Conservation (phyloP, 2,113 vertebrate species). For the Zosterops lateralis region DNA sequence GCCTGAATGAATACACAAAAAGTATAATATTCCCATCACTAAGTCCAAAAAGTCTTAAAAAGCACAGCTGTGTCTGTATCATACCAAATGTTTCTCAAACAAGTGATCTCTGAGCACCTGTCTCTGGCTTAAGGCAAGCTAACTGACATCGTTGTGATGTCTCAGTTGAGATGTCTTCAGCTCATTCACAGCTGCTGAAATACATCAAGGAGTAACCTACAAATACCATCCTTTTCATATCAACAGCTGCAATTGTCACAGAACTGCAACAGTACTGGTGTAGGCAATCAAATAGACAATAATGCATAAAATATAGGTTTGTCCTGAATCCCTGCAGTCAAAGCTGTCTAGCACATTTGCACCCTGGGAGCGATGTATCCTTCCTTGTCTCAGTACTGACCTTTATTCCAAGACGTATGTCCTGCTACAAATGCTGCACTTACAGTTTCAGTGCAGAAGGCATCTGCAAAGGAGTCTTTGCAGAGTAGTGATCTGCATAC, state of each 20-base stretch:
- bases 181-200: constrained; percentile 41
- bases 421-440: background rate
- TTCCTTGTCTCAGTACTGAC: background rate
- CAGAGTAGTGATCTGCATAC: background rate
- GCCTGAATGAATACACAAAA: background rate
- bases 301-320: background rate
- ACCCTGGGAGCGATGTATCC: background rate
- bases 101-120: constrained; percentile 10
- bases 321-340: background rate
- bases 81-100: background rate
- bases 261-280: background rate
- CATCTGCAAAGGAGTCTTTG: background rate
- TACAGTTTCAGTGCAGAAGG: background rate
- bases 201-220: background rate
- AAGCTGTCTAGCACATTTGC: background rate
- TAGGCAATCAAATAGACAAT: background rate
- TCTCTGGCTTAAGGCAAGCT: background rate
- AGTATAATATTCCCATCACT: background rate
- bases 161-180: background rate
- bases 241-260: background rate
- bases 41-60: background rate
- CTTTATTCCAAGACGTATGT: fast-evolving
- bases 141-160: background rate
- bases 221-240: background rate
- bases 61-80: background rate